A percentile compares a stretch with the other conserved stretches of the same genome.
These are phyloP conservation scores for Lissonota sp. DNA, from an alignment of 2,888 invertebrate genomes.

Conservation along the genomic window DNA sequence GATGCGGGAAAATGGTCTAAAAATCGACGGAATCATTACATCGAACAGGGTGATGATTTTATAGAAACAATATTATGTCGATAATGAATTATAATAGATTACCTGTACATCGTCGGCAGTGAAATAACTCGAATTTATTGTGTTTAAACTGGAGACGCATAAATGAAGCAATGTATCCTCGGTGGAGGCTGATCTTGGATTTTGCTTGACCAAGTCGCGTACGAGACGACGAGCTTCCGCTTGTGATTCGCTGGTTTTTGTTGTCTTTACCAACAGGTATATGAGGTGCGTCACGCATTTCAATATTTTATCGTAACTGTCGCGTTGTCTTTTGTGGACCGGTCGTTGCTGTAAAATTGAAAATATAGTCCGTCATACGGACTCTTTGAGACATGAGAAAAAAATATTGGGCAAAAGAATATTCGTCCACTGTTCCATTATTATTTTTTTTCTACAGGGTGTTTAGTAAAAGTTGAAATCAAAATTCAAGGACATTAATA, in stretches of 20 bases:
- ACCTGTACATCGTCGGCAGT: constrained; percentile 87
- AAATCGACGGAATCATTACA: constrained; percentile 63
- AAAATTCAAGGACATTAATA: too few relatives aligned
- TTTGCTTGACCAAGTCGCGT: constrained; percentile 86
- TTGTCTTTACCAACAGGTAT: constrained; percentile 88
- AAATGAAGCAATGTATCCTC: constrained; percentile 94
- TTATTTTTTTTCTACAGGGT: too few relatives aligned
- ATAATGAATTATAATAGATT: constrained; percentile 66
- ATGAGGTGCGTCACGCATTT: constrained; percentile 92
- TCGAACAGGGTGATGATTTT: too few relatives aligned
- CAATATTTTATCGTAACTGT: constrained; percentile 92
- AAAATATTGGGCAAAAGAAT: neutral
- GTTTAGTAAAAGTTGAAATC: too few relatives aligned
- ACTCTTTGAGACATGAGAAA: neutral
- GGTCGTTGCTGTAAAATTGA: constrained; percentile 86
- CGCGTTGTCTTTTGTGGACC: constrained; percentile 90
- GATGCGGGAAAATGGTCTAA: constrained; percentile 90
- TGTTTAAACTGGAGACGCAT: constrained; percentile 91
- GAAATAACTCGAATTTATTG: constrained; percentile 91
- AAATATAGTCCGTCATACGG: neutral
- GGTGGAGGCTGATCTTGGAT: constrained; percentile 89
- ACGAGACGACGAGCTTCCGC: constrained; percentile 83
- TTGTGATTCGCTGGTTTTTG: constrained; percentile 85
- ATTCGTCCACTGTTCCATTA: too few relatives aligned
- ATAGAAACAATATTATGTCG: neutral